Conservation (phyloP, 2,113 vertebrate species). For the Trogon melanurus region DNA sequence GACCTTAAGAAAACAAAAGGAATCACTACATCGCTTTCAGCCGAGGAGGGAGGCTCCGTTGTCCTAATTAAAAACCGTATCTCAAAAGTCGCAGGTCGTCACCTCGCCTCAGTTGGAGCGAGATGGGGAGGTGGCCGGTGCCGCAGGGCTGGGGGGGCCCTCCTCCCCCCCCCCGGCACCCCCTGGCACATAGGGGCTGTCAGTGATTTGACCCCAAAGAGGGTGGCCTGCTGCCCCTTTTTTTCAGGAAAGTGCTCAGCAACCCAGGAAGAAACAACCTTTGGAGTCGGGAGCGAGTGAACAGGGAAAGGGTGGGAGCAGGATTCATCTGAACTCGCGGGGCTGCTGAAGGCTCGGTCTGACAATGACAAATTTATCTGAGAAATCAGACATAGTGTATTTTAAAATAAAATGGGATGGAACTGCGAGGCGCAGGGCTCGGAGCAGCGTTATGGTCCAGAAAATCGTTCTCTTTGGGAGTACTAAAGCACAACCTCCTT, state of each 20-base stretch:
- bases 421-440: background rate
- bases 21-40: background rate
- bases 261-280: background rate
- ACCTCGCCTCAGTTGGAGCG: background rate
- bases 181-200: background rate
- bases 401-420: background rate
- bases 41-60: background rate
- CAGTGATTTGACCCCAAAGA: background rate
- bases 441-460: background rate
- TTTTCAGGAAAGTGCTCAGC: fast-evolving
- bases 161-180: background rate
- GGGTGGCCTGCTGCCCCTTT: background rate
- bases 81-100: background rate
- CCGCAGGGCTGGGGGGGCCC: background rate
- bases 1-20: conserved; percentile 65
- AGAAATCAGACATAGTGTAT: background rate
- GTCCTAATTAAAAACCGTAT: background rate
- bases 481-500: background rate
- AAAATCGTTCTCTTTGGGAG: background rate
- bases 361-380: conserved; percentile 33
- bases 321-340: background rate
- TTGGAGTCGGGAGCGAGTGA: background rate
- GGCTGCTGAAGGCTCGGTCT: background rate
- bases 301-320: background rate
- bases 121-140: background rate